These are phyloP conservation scores for Chloroclystis v-ata DNA, from an alignment of 2,888 invertebrate species.

Conservation along the genomic window DNA sequence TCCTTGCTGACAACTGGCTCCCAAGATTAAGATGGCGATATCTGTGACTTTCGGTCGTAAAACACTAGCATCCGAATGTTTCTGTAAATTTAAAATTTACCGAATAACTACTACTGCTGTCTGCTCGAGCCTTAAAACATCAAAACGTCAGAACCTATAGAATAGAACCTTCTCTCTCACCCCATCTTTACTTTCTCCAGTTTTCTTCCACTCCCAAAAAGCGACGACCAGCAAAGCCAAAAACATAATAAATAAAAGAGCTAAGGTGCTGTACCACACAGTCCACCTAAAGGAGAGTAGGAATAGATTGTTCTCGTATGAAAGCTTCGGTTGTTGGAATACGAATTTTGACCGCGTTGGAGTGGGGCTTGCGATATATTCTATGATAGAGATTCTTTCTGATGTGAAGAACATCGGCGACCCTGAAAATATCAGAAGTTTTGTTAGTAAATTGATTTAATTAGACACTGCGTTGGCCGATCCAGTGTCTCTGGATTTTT, in stretches of 20 bases:
- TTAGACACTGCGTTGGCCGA: no score
- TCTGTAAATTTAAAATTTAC: constrained; percentile 39
- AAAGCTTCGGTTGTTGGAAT: constrained; percentile 84
- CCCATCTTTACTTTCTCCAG: constrained; percentile 26
- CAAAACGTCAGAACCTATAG: background rate
- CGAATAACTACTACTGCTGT: no score
- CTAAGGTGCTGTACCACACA: constrained; percentile 81
- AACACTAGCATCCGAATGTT: constrained; percentile 44
- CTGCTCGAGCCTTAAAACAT: no score
- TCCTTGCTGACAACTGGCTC: constrained; percentile 82
- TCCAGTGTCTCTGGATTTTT: no score
- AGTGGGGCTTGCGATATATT: constrained; percentile 83
- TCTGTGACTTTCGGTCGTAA: constrained; percentile 68
- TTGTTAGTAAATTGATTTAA: background rate
- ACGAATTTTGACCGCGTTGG: constrained; percentile 83
- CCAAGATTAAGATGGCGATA: constrained; percentile 75
- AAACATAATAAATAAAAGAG: constrained; percentile 65
- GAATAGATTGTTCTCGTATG: constrained; percentile 85
- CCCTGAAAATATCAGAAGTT: constrained; percentile 49
- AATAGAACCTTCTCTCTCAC: constrained; percentile 21
- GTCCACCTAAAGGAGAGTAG: constrained; percentile 80
- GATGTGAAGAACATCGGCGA: constrained; percentile 81
- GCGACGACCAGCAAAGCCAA: constrained; percentile 55
- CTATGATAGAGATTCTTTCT: constrained; percentile 79
- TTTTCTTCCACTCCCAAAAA: constrained; percentile 63